phyloP scores from a whole-genome alignment of 2,888 invertebrate genomes.

The Eupeodes luniger region DNA sequence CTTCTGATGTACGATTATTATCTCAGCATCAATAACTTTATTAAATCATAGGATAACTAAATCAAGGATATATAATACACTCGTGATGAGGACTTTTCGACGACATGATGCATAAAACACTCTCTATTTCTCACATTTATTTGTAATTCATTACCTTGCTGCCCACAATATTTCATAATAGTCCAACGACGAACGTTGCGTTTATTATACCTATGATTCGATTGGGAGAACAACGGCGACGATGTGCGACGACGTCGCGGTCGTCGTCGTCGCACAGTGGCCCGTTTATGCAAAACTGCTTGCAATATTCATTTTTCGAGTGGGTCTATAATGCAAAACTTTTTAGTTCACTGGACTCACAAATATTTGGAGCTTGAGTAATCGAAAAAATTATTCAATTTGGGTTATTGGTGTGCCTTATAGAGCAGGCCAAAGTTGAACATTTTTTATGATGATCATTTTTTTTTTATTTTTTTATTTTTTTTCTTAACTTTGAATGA shows the following conservation, averaged over 20 bases:
- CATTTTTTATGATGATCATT: too few relatives aligned
- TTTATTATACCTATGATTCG: not conserved
- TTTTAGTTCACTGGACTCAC: too few relatives aligned
- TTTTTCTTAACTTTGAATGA: too few relatives aligned
- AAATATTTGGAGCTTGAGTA: too few relatives aligned
- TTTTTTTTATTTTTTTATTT: too few relatives aligned
- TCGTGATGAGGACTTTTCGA: conserved; percentile 49
- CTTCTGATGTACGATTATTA: conserved; percentile 44
- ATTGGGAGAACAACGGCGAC: not conserved
- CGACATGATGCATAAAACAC: conserved; percentile 66
- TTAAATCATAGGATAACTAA: conserved; percentile 64
- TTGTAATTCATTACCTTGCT: conserved; percentile 71
- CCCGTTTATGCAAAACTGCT: too few relatives aligned
- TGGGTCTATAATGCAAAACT: too few relatives aligned
- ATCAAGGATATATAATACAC: conserved; percentile 68
- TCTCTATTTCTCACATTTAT: conserved; percentile 70
- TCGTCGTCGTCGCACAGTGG: not conserved
- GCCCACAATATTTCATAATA: conserved; percentile 74
- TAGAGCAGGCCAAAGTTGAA: too few relatives aligned
- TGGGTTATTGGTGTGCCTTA: too few relatives aligned
- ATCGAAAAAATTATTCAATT: too few relatives aligned
- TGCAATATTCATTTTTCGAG: too few relatives aligned
- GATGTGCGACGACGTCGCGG: not conserved
- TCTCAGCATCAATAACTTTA: conserved; percentile 63
- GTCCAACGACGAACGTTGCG: conserved; percentile 24